phyloP scores from a whole-genome alignment of 92 coral and sea anemone genomes.

The Zoanthus solanderi region DNA sequence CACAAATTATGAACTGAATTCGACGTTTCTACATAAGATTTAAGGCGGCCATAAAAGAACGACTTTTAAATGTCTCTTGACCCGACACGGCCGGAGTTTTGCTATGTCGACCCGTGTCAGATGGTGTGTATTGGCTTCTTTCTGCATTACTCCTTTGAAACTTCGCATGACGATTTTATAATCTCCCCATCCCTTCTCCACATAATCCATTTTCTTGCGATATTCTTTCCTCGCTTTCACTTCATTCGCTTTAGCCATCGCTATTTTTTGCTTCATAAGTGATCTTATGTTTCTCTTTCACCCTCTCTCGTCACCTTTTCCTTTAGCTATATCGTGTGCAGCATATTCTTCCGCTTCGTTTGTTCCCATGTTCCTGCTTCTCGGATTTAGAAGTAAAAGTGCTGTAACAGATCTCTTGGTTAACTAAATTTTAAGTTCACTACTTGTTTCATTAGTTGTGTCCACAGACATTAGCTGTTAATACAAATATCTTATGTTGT shows the following conservation, averaged over 20 bases:
- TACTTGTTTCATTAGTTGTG: conserved; percentile 12
- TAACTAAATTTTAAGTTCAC: neutral
- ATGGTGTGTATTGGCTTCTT: neutral
- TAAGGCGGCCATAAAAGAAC: too few relatives aligned
- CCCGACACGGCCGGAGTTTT: too few relatives aligned
- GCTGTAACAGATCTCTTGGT: conserved; percentile 14
- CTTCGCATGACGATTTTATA: neutral
- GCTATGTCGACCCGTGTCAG: too few relatives aligned
- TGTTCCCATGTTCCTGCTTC: conserved; percentile 13
- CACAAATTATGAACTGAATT: too few relatives aligned
- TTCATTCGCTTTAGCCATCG: conserved; percentile 21
- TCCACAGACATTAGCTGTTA: conserved; percentile 4
- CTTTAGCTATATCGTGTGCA: conserved; percentile 14
- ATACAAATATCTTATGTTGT: neutral
- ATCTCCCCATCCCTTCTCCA: conserved; percentile 30
- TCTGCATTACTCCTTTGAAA: conserved; percentile 26
- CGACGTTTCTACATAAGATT: too few relatives aligned
- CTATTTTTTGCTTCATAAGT: conserved; percentile 15
- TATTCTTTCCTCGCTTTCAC: neutral
- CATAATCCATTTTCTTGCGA: conserved; percentile 6
- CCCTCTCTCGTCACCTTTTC: neutral
- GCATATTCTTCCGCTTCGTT: conserved; percentile 10
- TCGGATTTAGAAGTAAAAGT: neutral
- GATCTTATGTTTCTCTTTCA: conserved; percentile 8
- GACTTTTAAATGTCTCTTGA: too few relatives aligned